Base-by-base conservation (phyloP, 2,888 invertebrate species). In the Eucriotettix oculatus region DNA sequence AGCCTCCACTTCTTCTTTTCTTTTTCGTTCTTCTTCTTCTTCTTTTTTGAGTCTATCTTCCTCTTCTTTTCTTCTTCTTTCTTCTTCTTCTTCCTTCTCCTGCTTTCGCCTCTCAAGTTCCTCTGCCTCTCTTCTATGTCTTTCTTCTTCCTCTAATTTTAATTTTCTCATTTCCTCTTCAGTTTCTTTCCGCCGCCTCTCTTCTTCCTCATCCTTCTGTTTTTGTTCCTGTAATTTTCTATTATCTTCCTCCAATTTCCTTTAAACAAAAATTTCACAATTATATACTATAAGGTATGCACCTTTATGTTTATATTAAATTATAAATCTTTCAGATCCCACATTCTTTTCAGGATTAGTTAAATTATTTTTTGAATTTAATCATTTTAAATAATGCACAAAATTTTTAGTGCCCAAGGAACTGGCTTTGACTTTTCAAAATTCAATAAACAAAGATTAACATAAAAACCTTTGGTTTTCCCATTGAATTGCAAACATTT, bases 181-280 rank as follows among this genome's bases (percentile, higher is more conserved):
- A 54, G 65, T 64, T 58, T 67, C 65, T 29, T 60, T 64, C 53
- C 63, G 64, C 41, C 63, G 60, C 53, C 61, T 61, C 12, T 65
- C 62, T 54, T 66, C 65, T 59, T 66, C 67, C 52, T 67, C 67
- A 59, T 66, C 63, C 16, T 59, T 55, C 68, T 66, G 78, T 68
- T 63, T 78, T 68, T 63, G 76, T 71, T 72, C 76, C 17, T 78
- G 77, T 63, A 75, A 77, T 60, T 77, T 77, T 61, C 70, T 73
- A 3, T 69, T 61, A 14, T 72, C 78, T 57, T 79, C 72, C 65
- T 78, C 78, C 60, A 75, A 9, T 40, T 42, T 42, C 10, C n/a
- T 43, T 53, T 53, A 55, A 29, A 29, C 29, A 29, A 29, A 29
- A 29, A 29, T 5, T 5, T 29, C 2, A 29, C 7, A 29, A 29